A percentile compares a stretch with the other conserved stretches of the same genome.
Conservation (phyloP, 2,888 invertebrate genomes). For the Bhutanitis thaidina region DNA sequence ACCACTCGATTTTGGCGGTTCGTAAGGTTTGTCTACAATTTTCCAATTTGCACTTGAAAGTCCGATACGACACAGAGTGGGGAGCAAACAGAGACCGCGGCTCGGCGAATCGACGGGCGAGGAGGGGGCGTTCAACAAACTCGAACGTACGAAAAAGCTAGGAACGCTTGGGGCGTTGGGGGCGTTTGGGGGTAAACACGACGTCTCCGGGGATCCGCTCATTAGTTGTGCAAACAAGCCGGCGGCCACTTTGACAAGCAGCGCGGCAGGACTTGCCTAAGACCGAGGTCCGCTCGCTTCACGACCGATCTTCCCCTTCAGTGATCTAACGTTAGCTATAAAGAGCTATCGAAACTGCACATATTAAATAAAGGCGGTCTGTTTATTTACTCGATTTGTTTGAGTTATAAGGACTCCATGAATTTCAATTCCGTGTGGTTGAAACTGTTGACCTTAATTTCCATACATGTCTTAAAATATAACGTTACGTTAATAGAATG, state of each 20-base stretch:
- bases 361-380: slow-evolving; percentile 57
- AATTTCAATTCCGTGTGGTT: background rate
- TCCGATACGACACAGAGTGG: slow-evolving; percentile 59
- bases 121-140: slow-evolving; percentile 39
- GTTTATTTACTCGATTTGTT: slow-evolving; percentile 35
- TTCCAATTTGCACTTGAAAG: slow-evolving; percentile 57
- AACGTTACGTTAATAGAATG: too few species aligned
- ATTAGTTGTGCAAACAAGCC: slow-evolving; percentile 78
- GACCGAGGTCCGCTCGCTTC: slow-evolving; percentile 37
- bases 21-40: slow-evolving; percentile 39
- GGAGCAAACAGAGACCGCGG: slow-evolving; percentile 46
- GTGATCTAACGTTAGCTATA: slow-evolving; percentile 62
- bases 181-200: slow-evolving; percentile 63
- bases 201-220: slow-evolving; percentile 74
- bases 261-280: slow-evolving; percentile 56
- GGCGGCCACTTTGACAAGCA: slow-evolving; percentile 77
- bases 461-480: too few species aligned
- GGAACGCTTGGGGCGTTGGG: slow-evolving; percentile 42
- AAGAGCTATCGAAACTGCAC: slow-evolving; percentile 56
- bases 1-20: slow-evolving; percentile 24
- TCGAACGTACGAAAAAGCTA: slow-evolving; percentile 61
- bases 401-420: slow-evolving; percentile 1
- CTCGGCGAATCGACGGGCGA: slow-evolving; percentile 24
- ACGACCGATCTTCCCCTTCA: slow-evolving; percentile 62
- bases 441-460: background rate